Conservation (phyloP, 2,888 invertebrate species). For the Cinara cedri region DNA sequence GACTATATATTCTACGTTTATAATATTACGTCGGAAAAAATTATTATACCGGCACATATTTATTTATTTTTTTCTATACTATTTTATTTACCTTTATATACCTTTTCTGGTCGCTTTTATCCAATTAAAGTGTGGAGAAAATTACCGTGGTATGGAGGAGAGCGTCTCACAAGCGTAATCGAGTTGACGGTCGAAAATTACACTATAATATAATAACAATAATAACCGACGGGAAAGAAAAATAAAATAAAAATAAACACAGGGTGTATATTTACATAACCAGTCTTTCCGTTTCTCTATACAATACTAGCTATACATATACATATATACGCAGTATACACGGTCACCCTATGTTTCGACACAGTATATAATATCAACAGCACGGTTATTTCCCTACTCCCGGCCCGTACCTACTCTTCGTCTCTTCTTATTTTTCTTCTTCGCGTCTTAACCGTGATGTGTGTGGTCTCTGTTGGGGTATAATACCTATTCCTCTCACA, state of each 20-base stretch:
- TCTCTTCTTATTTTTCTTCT: neutral
- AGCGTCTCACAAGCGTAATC: constrained; percentile 13
- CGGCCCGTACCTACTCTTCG: neutral
- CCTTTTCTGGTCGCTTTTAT: constrained; percentile 26
- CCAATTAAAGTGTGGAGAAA: constrained; percentile 41
- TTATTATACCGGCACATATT: constrained; percentile 1
- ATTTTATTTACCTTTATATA: constrained; percentile 23
- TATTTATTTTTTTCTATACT: neutral
- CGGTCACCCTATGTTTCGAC: constrained; percentile 21
- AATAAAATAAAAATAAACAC: constrained; percentile 38
- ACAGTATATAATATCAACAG: neutral
- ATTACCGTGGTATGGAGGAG: constrained; percentile 6
- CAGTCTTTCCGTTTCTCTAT: constrained; percentile 27
- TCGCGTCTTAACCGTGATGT: neutral
- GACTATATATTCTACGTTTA: neutral
- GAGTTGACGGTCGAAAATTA: constrained; percentile 32
- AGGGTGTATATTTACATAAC: constrained; percentile 56
- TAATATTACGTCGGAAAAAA: neutral
- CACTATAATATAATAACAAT: constrained; percentile 46
- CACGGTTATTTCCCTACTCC: constrained; percentile 24
- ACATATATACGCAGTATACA: neutral
- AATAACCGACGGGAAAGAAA: constrained; percentile 1
- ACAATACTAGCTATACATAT: no score
- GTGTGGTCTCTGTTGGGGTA: constrained; percentile 51
- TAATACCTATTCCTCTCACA: constrained; percentile 12